Evolutionary conservation across 92 coral and sea anemone genomes (phyloP).

Genomic region (Metridium senile): DNA sequence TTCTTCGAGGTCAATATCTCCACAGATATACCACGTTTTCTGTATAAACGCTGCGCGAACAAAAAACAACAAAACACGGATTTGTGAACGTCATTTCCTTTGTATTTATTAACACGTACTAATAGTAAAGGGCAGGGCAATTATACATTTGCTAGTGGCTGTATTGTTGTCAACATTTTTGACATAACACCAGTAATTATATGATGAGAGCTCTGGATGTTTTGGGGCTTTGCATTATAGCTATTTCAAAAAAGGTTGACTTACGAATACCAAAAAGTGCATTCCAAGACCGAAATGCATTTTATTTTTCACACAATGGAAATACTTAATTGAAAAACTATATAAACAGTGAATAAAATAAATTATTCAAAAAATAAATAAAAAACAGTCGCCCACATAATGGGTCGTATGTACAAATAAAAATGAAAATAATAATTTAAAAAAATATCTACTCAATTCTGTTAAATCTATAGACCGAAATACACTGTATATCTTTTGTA

Average conservation of each 20-base stretch:
- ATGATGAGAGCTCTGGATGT: neutral
- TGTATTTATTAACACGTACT: slow-evolving; percentile 1
- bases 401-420: too few relatives aligned
- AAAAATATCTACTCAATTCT: too few relatives aligned
- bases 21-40: neutral
- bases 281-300: neutral
- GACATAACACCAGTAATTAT: slow-evolving; percentile 8
- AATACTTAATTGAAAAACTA: too few relatives aligned
- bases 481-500: too few relatives aligned
- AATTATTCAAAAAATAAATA: too few relatives aligned
- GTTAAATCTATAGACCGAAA: too few relatives aligned
- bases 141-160: slow-evolving; percentile 1
- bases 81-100: slow-evolving; percentile 1
- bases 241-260: too few relatives aligned
- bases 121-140: slow-evolving; percentile 7
- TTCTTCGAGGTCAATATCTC: neutral
- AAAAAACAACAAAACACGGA: slow-evolving; percentile 1
- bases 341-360: too few relatives aligned
- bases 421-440: too few relatives aligned
- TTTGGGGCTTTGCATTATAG: neutral
- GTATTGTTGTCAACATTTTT: neutral
- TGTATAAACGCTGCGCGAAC: neutral
- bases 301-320: too few relatives aligned
- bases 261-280: too few relatives aligned
- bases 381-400: too few relatives aligned